Base-by-base conservation (phyloP, 2,113 vertebrate genomes). In the Thamnophis sirtalis region DNA sequence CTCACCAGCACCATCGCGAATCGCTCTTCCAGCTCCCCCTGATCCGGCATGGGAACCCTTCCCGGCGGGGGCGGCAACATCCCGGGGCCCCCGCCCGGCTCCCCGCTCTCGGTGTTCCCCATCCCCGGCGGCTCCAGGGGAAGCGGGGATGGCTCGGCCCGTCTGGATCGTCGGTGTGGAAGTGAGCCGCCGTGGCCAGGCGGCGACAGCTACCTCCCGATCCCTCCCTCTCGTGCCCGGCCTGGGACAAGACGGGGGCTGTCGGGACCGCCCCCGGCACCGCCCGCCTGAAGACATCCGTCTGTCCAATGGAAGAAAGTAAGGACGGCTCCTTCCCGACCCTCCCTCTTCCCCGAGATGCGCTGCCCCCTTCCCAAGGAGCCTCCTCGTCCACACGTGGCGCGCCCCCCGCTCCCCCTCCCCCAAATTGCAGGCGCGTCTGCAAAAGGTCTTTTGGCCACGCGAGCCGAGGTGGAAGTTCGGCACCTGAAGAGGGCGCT, bases 31-130 rank as follows among this genome's bases (percentile, higher is more conserved):
- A 99, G 97, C 96, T 99, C 99, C 86, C 98, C 98, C 92, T 98
- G 98, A 93, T 99, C 99, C n/a, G 99, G 99, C 98, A 99, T 99
- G 91, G 99, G 98, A 94, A 98, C 98, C 97, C 99, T 99, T 63
- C 99, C 97, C 24, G 98, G 98, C 96, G 98, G 98, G 97, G 98
- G 95, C 92, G 96, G 93, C 53, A 97, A 92, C 38, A 96, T 88
- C 0, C 96, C 98, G 95, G 93, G 97, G 97, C 91, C 97, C 96
- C 98, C 97, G 93, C 98, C 98, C 88, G 98, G 98, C 91, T 99
- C 99, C 96, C 98, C 97, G 95, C 99, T 99, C 95, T 99, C 99
- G 96, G 98, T 97, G 96, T 99, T 99, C 93, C 99, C 99, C 99
- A 99, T 99, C 94, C 96, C 96, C 95, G 89, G 96, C 96, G 95